Percentiles rank a stretch among this genome's conserved stretches.
Evolutionary conservation across 2,113 vertebrate genomes (phyloP).

Genomic region (Labeo rohita): DNA sequence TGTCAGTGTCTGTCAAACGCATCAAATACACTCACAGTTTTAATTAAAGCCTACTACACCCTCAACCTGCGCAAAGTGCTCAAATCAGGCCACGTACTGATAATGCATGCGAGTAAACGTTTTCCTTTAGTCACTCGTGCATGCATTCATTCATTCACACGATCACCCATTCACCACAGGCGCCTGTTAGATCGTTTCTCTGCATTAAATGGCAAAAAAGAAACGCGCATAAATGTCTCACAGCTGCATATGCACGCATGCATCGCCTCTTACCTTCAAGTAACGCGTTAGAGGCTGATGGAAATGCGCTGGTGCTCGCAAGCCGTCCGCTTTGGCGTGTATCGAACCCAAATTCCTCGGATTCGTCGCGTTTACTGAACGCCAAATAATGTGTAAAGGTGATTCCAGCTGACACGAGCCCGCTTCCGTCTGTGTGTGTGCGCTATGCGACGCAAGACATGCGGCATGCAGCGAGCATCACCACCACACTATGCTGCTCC

Average conservation of each 20-base stretch:
- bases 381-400: constrained; percentile 60
- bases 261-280: constrained; percentile 71
- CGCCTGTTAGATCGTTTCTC: background rate
- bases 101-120: constrained; percentile 27
- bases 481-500: constrained; percentile 65
- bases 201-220: background rate
- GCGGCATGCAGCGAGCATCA: constrained; percentile 76
- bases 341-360: constrained; percentile 40
- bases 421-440: constrained; percentile 67
- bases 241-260: constrained; percentile 41
- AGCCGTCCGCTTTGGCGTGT: constrained; percentile 40
- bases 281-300: constrained; percentile 61
- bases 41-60: constrained; percentile 18
- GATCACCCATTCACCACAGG: background rate
- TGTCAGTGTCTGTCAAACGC: background rate
- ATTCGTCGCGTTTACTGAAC: constrained; percentile 41
- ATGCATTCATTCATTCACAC: constrained; percentile 44
- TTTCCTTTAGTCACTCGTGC: constrained; percentile 56
- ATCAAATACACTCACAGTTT: background rate
- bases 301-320: constrained; percentile 65
- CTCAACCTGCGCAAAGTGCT: constrained; percentile 24
- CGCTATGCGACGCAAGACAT: constrained; percentile 70
- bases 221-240: background rate
- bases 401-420: constrained; percentile 73
- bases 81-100: constrained; percentile 46